Evolutionary conservation across 2,888 invertebrate genomes (phyloP), one percentile per base, ranked within the genome.

Genomic region (Xestia c-nigrum): DNA sequence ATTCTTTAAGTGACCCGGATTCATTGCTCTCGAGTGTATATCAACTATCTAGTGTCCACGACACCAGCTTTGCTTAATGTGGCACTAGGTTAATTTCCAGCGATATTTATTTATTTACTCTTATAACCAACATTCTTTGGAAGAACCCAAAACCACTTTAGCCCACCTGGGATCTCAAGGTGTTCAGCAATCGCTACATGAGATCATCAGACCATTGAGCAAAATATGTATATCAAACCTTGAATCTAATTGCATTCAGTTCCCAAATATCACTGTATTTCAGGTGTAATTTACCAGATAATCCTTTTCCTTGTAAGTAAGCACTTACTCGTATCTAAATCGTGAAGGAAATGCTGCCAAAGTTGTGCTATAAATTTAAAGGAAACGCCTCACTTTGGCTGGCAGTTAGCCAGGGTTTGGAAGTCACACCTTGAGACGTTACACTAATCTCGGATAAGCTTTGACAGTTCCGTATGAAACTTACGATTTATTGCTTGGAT

Each of bases 251-350:
- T 74, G 61, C n/a, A 52, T 72, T 67, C 3, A 31, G 31, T 52
- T 76, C 3, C 40, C 50, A 71, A 78, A 72, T 72, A 65, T 43
- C n/a, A n/a, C n/a, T n/a, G n/a, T n/a, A n/a, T n/a, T n/a, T 77
- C 74, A 80, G 75, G 76, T 86, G 80, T 74, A 83, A 87, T 85
- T 77, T 85, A 85, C 74, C 83, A 81, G 72, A 68, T 85, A 86
- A 87, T 83, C 86, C 83, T 83, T n/a, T 87, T 21, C 65, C 76
- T 70, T 81, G 74, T 85, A 86, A 85, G 81, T 78, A 80, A 71
- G 80, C 24, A 81, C 77, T 80, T 81, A 78, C 66, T 75, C 80
- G 73, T 84, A 84, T 83, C 87, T 84, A 74, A 76, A 83, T 86
- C 72, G 75, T 12, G 67, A 59, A 74, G 82, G 80, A 77, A 81